Evolutionary conservation across 2,113 vertebrate species (phyloP), one percentile per base, ranked within the genome.

Genomic region (Pterocles orientalis): DNA sequence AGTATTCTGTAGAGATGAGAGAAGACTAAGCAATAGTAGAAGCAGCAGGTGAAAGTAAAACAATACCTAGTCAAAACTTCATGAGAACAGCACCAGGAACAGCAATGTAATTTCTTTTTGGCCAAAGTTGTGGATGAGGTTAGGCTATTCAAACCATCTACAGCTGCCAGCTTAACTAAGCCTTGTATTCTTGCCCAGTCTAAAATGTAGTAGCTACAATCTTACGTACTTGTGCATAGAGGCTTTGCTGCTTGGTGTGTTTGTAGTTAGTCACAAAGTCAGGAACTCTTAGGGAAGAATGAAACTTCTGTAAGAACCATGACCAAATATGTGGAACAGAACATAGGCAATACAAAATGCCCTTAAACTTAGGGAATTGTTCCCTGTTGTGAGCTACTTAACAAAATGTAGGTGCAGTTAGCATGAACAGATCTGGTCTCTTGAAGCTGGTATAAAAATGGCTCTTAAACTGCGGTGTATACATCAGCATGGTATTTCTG

Each of bases 161-260:
- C 36, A 36, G 36, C 36, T 36, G 36, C 36, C 36, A 36, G 36
- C 36, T 36, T 36, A 36, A 36, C 36, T 36, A 56, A 94, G 65
- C 56, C 39, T 90, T 93, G 70, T 80, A 39, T 85, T 81, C 81
- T 89, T 94, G 95, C 85, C 57, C 50, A 72, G 88, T 79, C 41
- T 41, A 16, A 57, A 34, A 1, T 21, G 16, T 33, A 47, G 8
- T 50, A 80, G 4, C 20, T 26, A 0, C 2, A 5, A 2, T 56
- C 23, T 72, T 57, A 1, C 0, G 0, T 69, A 43, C 13, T 65
- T 77, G 11, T 36, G 68, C 28, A 12, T 17, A 41, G 31, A 50
- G 69, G 68, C 69, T 81, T 88, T 83, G 62, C 54, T 81, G 47
- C 51, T 66, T 84, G 36, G n/a, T 43, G 79, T 85, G 33, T 51